Evolutionary conservation across 2,113 vertebrate species (phyloP), one percentile per base, ranked within the genome.

Genomic region (Esox niger): DNA sequence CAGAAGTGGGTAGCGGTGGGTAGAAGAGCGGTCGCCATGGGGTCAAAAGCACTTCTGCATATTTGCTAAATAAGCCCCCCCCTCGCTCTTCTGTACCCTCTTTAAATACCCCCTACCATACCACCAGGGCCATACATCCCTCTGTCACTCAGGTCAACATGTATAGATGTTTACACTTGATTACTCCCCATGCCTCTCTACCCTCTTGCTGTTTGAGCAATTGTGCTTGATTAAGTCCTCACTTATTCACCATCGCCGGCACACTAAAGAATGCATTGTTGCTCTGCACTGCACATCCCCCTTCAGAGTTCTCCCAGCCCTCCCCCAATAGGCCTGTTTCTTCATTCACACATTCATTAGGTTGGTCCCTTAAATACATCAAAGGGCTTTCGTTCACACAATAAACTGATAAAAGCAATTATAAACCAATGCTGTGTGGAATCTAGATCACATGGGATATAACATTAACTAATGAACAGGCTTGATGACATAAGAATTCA

Each of bases 381-480:
- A 89, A 90, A 91, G 88, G 78, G 85, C 61, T 77, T 78, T 77
- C 79, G 62, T 84, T 86, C 80, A 68, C 80, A 85, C 85, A 89
- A 84, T 89, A 89, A 89, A 88, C 13, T 81, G 86, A 89, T 85
- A 87, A 88, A 88, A 83, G 82, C 85, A 91, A 89, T 91, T 88
- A 88, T 80, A 87, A 78, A 64, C 74, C 77, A 68, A 70, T 82
- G 83, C 70, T 82, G 74, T 38, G 81, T 76, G 80, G 83, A 75
- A 64, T 70, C 76, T 56, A 62, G 74, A 80, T 87, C 78, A 74
- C 84, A 77, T n/a, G 82, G 77, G 86, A 84, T 77, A 74, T 79
- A 79, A 68, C 78, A 54, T 90, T 87, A 88, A 79, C 89, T 91
- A 86, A 87, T 90, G 83, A 86, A 85, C 80, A 74, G 59, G 80